These are phyloP conservation scores for Eleginops maclovinus DNA, from an alignment of 2,113 vertebrate species.

Conservation along the genomic window DNA sequence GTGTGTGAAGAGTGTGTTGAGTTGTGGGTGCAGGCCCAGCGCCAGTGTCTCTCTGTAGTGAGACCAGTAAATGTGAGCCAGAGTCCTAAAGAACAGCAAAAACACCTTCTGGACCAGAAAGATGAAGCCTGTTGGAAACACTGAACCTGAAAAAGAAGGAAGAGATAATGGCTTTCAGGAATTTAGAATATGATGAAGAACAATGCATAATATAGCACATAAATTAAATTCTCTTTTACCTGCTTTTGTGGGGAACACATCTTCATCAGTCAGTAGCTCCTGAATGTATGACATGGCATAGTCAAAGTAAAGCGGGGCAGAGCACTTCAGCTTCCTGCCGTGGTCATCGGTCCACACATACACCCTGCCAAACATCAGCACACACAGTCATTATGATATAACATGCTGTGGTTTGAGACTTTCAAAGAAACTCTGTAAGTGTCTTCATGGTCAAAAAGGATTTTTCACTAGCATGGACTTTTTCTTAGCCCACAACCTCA, in stretches of 20 bases:
- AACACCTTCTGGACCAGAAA: constrained; percentile 87
- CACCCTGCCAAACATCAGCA: constrained; percentile 51
- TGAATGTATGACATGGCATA: constrained; percentile 88
- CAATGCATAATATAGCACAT: not conserved
- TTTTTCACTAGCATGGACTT: not conserved
- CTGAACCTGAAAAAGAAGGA: constrained; percentile 65
- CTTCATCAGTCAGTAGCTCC: constrained; percentile 85
- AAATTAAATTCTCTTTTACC: constrained; percentile 64
- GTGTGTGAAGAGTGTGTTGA: constrained; percentile 87
- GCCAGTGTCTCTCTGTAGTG: constrained; percentile 84
- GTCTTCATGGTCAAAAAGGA: not conserved
- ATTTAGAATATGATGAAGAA: not conserved
- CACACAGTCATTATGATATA: not conserved
- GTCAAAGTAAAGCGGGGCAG: constrained; percentile 86
- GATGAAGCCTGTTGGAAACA: constrained; percentile 82
- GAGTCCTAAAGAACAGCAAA: constrained; percentile 83
- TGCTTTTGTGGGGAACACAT: constrained; percentile 85
- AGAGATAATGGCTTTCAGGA: not conserved
- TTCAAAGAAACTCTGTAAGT: not conserved
- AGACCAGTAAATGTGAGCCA: constrained; percentile 87
- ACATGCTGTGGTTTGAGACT: not conserved
- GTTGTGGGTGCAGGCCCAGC: constrained; percentile 85
- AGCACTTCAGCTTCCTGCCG: constrained; percentile 86
- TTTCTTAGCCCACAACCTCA: not conserved
- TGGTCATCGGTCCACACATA: constrained; percentile 87